Evolutionary conservation across 2,888 invertebrate species (phyloP).

Genomic region (Gymnoscelis rufifasciata): DNA sequence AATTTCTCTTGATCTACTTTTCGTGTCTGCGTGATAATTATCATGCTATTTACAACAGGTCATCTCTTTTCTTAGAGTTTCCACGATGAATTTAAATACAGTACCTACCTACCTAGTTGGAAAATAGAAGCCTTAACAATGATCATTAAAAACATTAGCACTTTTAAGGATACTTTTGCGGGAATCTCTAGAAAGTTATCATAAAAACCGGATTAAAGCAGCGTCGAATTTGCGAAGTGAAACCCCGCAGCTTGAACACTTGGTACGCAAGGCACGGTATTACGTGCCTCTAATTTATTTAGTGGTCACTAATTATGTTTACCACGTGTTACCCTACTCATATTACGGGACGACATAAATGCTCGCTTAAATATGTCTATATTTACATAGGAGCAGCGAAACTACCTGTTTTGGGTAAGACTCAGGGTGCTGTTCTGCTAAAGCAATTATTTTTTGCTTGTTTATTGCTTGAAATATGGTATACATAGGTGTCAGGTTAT

Average conservation of each 20-base stretch:
- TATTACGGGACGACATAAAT: neutral
- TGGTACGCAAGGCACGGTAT: conserved; percentile 14
- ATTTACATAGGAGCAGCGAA: no score
- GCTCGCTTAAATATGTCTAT: no score
- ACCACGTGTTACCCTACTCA: neutral
- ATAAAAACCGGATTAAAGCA: conserved; percentile 61
- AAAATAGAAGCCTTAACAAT: conserved; percentile 19
- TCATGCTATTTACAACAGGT: conserved; percentile 3
- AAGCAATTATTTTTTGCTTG: no score
- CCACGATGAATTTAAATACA: no score
- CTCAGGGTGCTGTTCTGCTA: no score
- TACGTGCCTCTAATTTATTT: conserved; percentile 31
- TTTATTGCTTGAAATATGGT: no score
- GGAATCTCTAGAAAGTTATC: conserved; percentile 72
- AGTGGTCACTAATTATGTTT: conserved; percentile 3
- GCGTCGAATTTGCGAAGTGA: conserved; percentile 53
- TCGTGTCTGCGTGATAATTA: conserved; percentile 10
- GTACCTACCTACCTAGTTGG: no score
- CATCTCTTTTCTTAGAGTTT: conserved; percentile 2
- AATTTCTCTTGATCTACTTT: conserved; percentile 5
- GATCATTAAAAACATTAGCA: conserved; percentile 59
- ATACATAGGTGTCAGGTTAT: no score
- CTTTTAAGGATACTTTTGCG: conserved; percentile 60
- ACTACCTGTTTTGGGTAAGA: no score
- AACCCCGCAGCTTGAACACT: conserved; percentile 42